These are phyloP conservation scores for Ginglymostoma cirratum DNA, from an alignment of 2,113 vertebrate genomes.

Conservation along the genomic window DNA sequence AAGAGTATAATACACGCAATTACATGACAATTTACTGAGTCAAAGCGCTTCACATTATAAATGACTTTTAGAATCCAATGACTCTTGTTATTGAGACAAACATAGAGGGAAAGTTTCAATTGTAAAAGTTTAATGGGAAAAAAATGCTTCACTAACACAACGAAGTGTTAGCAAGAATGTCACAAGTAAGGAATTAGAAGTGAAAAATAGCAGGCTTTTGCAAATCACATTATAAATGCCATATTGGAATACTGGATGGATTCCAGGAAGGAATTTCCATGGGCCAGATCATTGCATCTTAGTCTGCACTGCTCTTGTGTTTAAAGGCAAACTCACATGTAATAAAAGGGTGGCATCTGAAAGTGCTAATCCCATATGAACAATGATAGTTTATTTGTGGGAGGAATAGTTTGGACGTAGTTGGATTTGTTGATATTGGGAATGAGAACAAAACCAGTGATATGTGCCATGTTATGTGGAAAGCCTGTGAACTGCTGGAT, in stretches of 20 bases:
- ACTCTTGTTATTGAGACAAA: neutral
- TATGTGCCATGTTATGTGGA: neutral
- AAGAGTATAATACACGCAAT: neutral
- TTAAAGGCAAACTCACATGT: neutral
- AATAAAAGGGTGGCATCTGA: neutral
- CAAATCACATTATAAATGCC: constrained; percentile 15
- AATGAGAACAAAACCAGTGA: neutral
- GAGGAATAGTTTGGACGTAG: neutral
- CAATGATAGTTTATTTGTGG: neutral
- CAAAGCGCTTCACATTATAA: neutral
- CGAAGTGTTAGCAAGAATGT: constrained; percentile 8
- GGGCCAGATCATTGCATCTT: neutral
- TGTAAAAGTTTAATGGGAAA: neutral
- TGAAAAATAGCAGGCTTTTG: neutral
- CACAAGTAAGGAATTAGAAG: neutral
- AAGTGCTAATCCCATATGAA: neutral
- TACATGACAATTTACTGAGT: neutral
- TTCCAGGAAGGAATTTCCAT: constrained; percentile 10
- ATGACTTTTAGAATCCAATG: neutral
- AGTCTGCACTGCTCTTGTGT: neutral
- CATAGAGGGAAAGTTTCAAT: neutral
- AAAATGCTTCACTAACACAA: neutral
- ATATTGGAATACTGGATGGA: neutral
- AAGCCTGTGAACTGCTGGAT: neutral
- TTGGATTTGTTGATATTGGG: neutral